Base-by-base conservation (phyloP, 2,888 invertebrate genomes). In the Eledone cirrhosa region DNA sequence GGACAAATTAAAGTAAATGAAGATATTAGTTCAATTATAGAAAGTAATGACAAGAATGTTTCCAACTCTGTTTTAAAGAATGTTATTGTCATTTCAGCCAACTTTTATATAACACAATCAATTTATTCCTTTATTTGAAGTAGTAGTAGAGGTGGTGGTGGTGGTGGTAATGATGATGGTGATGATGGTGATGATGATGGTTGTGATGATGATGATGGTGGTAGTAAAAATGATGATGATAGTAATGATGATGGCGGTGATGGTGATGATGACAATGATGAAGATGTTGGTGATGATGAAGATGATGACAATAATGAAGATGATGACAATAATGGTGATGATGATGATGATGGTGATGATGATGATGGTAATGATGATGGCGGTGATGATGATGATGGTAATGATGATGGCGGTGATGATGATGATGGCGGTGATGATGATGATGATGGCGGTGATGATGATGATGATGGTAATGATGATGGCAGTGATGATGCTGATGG, bases 281-380 rank as follows among this genome's bases (percentile, higher is more conserved):
- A 77, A 41, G 79, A 80, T 75, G 80, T 78, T 78, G 80, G 75
- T 78, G 80, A 81, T 80, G 80, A 79, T 77, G 78, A 78, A 72
- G 69, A 78, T 78, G 79, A 74, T 48, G 79, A 78, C 24, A 78
- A 41, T 63, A 80, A 81, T 77, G 78, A 75, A 69, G 78, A 78
- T 79, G 78, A 78, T 78, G 79, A 78, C 78, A 79, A 82, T 78
- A 65, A 78, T 76, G 80, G 78, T 80, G 80, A 77, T 77, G 80
- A 77, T 79, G 79, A 77, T 69, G 77, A 77, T 29, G 72, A 77
- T 69, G 48, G 67, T 77, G 77, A 78, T 41, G 75, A 72, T 22
- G 31, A 53, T 78, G n/a, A 75, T 77, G 80, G 78, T 78, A 77
- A 78, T 78, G 78, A 80, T 80, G 80, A 78, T 77, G 78, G 77